Conservation (phyloP, 35 echinoderm and acorn worm species). For the Apostichopus parvimensis region DNA sequence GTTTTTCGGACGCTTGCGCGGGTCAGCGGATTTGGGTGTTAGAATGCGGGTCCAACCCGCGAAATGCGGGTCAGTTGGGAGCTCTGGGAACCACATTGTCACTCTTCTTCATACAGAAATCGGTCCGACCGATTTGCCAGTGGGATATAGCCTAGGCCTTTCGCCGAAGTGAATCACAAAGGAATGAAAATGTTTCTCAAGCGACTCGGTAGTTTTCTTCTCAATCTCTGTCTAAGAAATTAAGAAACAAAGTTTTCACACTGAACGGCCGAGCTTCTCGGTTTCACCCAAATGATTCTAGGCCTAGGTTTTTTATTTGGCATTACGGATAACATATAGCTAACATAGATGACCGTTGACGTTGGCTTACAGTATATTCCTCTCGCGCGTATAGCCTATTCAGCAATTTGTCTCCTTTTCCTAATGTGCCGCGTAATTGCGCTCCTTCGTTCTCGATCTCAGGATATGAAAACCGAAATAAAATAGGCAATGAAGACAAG, state of each 20-base stretch:
- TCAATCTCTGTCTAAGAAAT: constrained; percentile 47
- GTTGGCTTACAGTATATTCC: not conserved
- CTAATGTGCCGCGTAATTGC: not conserved
- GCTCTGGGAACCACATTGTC: too few relatives aligned
- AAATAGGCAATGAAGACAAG: not conserved
- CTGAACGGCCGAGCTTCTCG: not conserved
- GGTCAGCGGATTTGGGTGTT: too few relatives aligned
- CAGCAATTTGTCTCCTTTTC: not conserved
- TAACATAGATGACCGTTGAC: not conserved
- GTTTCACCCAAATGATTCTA: not conserved
- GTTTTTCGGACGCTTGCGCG: too few relatives aligned
- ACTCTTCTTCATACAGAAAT: too few relatives aligned
- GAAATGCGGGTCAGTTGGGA: too few relatives aligned
- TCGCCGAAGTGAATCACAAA: constrained; percentile 52
- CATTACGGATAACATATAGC: not conserved
- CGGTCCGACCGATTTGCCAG: too few relatives aligned
- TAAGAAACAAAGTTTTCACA: constrained; percentile 18
- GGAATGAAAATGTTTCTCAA: constrained; percentile 32
- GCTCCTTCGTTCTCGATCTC: not conserved
- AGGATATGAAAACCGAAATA: not conserved
- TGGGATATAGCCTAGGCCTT: too few relatives aligned
- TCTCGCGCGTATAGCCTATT: not conserved
- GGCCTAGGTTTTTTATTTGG: not conserved
- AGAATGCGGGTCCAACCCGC: too few relatives aligned
- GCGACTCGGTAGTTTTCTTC: constrained; percentile 72